phyloP scores from a whole-genome alignment of 2,797 vertebrate genomes.

The Parauchenoglanis ngamensis region DNA sequence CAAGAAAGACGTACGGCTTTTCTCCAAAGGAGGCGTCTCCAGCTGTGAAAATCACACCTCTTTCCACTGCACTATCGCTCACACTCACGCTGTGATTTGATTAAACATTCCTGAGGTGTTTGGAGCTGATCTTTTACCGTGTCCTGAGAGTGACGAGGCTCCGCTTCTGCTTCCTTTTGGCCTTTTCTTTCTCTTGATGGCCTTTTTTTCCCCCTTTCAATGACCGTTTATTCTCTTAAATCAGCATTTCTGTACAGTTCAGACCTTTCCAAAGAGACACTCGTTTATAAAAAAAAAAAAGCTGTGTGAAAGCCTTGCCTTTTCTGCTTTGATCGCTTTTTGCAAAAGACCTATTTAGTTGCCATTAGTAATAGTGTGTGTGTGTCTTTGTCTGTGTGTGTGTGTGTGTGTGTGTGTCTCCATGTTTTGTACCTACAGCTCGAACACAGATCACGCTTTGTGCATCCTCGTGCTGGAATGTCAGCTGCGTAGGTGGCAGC shows the following conservation, averaged over 20 bases:
- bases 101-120: constrained; percentile 56
- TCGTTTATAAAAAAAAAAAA: neutral
- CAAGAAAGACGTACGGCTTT: neutral
- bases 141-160: neutral
- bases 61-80: neutral
- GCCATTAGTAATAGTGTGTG: constrained; percentile 7
- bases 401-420: neutral
- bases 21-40: constrained; percentile 38
- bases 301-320: constrained; percentile 3
- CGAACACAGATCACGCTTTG: neutral
- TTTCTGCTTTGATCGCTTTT: neutral
- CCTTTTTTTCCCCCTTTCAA: neutral
- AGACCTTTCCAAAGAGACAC: constrained; percentile 29
- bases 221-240: constrained; percentile 14
- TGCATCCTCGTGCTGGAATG: neutral
- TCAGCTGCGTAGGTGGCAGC: neutral
- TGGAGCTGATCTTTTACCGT: neutral
- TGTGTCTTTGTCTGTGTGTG: constrained; percentile 9
- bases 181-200: neutral
- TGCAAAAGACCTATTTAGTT: neutral
- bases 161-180: neutral
- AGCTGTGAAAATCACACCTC: constrained; percentile 44
- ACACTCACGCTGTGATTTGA: constrained; percentile 35
- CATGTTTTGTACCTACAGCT: neutral
- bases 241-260: constrained; percentile 10